Conservation (phyloP, 1,140 invertebrate species). For the Lepidurus arcticus region DNA sequence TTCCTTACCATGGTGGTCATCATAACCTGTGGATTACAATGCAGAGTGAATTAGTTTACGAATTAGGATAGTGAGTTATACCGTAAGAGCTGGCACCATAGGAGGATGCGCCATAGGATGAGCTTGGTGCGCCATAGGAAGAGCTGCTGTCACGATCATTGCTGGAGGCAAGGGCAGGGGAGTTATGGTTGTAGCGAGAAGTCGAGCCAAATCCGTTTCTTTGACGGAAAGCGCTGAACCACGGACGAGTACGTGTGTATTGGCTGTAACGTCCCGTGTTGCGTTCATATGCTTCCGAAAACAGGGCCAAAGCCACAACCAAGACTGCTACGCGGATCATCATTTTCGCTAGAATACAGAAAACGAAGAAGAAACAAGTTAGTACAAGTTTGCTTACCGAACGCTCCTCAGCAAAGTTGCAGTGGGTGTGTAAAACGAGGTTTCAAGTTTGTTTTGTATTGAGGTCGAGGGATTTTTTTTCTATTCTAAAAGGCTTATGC, state of each 20-base stretch:
- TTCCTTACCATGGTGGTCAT: conserved; percentile 25
- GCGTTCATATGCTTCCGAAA: not conserved
- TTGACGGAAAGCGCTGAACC: not conserved
- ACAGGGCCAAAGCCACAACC: not conserved
- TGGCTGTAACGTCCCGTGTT: not conserved
- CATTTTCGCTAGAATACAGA: not conserved
- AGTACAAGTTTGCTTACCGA: not conserved
- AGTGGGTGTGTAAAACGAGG: not conserved
- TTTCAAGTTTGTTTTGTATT: not conserved
- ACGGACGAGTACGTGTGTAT: not conserved
- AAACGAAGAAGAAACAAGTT: not conserved
- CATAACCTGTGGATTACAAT: conserved; percentile 4
- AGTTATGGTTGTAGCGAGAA: not conserved
- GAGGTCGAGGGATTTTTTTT: not conserved
- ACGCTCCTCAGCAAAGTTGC: too few species aligned
- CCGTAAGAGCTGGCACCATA: conserved; percentile 31
- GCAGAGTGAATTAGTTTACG: not conserved
- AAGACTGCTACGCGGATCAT: not conserved
- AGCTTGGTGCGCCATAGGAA: not conserved
- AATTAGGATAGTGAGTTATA: not conserved
- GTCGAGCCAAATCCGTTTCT: not conserved
- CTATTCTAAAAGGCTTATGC: not conserved
- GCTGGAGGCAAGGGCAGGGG: not conserved
- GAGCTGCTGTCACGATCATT: not conserved
- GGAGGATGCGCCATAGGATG: not conserved